Percentiles rank a stretch among this genome's conserved stretches.
Evolutionary conservation across 2,113 vertebrate species (phyloP).

Genomic region (Rattus norvegicus): DNA sequence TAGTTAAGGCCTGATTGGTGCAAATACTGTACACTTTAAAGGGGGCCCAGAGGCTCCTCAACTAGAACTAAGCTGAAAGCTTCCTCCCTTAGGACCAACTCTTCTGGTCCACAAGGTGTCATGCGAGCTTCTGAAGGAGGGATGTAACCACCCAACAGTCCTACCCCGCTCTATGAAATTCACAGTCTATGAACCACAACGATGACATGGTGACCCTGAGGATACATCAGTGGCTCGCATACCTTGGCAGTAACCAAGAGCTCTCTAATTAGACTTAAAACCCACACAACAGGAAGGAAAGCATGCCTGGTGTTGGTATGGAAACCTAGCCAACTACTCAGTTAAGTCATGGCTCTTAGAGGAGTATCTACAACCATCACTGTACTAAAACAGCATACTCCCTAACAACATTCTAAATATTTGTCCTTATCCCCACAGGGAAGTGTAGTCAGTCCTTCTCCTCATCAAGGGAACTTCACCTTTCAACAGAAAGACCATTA

Average conservation of each 20-base stretch:
- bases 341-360: background rate
- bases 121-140: background rate
- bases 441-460: background rate
- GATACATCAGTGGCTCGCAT: background rate
- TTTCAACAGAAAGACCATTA: background rate
- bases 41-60: background rate
- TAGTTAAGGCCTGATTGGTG: background rate
- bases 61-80: background rate
- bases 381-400: background rate
- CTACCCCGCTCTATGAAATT: no score
- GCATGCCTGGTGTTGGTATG: background rate
- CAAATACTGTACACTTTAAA: background rate
- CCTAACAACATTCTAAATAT: background rate
- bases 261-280: background rate
- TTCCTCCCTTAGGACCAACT: background rate
- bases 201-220: background rate
- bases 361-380: background rate
- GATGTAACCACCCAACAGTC: no score
- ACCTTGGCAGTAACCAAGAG: background rate
- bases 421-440: background rate
- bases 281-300: background rate
- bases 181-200: background rate
- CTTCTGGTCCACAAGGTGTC: background rate
- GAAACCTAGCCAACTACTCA: background rate
- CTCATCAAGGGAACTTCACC: background rate